Percentiles rank a stretch among this genome's conserved stretches.
phyloP scores from a whole-genome alignment of 2,113 vertebrate species.

The Daubentonia madagascariensis region DNA sequence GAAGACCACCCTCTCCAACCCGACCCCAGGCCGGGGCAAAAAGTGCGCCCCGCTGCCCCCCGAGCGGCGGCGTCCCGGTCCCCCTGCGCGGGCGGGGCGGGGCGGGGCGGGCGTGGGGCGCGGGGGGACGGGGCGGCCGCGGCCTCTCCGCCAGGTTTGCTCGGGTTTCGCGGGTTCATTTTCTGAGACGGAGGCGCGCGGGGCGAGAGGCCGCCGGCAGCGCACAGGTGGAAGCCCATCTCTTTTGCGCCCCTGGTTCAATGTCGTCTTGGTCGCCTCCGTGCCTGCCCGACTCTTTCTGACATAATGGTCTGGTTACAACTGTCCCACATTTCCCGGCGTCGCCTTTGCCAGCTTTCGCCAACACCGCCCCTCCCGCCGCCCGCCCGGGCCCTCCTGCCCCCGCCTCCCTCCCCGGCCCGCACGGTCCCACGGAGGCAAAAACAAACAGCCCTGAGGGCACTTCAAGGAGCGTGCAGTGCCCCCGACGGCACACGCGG shows the following conservation, averaged over 20 bases:
- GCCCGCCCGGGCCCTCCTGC: neutral
- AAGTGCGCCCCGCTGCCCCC: neutral
- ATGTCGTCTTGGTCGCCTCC: accelerated
- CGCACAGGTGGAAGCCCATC: neutral
- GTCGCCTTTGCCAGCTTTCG: neutral
- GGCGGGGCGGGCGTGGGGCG: neutral
- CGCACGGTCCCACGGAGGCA: neutral
- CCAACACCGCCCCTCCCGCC: neutral
- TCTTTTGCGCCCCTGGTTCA: neutral
- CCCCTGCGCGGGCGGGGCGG: neutral
- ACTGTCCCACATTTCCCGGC: neutral
- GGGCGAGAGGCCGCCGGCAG: neutral
- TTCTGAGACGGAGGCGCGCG: neutral
- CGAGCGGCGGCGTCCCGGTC: neutral
- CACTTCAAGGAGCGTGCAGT: neutral
- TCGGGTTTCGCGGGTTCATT: neutral
- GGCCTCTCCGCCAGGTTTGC: neutral
- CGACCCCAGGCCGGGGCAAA: neutral
- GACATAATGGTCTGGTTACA: neutral
- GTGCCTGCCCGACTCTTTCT: neutral
- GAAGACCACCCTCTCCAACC: neutral
- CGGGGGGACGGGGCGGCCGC: neutral
- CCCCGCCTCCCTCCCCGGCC: too few species aligned
- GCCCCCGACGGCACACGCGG: constrained; percentile 5
- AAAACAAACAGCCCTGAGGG: constrained; percentile 46